Conservation (phyloP, 2,113 vertebrate species). For the Chionis minor region DNA sequence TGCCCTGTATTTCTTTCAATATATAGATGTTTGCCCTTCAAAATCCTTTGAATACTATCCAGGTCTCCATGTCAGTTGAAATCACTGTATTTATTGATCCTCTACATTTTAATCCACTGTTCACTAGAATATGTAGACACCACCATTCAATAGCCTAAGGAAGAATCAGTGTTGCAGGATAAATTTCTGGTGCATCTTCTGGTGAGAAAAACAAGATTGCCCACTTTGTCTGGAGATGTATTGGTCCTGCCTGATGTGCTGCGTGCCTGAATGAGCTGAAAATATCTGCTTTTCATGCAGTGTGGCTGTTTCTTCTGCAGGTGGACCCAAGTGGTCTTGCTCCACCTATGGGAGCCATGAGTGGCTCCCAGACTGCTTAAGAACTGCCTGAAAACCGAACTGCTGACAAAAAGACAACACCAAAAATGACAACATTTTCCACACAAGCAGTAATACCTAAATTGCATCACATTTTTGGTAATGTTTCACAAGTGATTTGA, state of each 20-base stretch:
- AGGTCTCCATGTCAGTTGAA: background rate
- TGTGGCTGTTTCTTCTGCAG: background rate
- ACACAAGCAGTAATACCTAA: background rate
- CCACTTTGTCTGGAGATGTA: background rate
- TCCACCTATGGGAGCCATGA: background rate
- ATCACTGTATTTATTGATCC: background rate
- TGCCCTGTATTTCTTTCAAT: background rate
- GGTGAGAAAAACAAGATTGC: background rate
- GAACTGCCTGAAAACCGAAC: background rate
- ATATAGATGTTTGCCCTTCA: background rate
- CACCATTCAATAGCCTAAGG: background rate
- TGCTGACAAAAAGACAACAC: background rate
- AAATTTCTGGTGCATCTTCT: background rate
- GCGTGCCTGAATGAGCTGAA: background rate
- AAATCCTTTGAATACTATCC: background rate
- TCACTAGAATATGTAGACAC: background rate
- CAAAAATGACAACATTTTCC: background rate
- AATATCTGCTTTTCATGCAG: background rate
- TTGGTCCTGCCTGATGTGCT: background rate
- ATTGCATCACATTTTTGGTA: background rate
- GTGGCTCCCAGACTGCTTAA: background rate
- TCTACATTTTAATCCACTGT: background rate
- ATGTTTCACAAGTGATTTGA: background rate
- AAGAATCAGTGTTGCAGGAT: background rate
- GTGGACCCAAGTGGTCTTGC: background rate